Conservation (phyloP, 2,113 vertebrate genomes). For the Gallinago paraguaiae region DNA sequence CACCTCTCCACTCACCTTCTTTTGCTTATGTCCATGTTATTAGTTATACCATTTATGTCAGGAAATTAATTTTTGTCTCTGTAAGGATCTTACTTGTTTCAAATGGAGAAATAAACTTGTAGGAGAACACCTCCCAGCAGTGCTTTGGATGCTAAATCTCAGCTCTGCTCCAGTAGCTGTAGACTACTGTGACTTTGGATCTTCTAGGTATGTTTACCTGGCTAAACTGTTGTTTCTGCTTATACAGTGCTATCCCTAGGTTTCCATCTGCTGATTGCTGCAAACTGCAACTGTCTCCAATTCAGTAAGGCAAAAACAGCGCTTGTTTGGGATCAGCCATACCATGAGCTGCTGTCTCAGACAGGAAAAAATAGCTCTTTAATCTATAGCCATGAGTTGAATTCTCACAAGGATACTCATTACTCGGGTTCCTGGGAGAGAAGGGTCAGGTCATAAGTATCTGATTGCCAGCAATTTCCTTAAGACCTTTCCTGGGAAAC, state of each 20-base stretch:
- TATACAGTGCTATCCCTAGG: background rate
- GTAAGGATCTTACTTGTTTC: background rate
- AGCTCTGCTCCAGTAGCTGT: background rate
- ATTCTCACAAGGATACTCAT: conserved; percentile 56
- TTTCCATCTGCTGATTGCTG: background rate
- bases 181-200: background rate
- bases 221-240: background rate
- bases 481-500: conserved; percentile 4
- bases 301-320: background rate
- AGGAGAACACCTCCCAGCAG: background rate
- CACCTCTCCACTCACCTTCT: background rate
- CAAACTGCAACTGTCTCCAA: background rate
- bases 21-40: background rate
- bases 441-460: conserved; percentile 44
- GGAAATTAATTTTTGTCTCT: background rate
- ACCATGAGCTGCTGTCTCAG: background rate
- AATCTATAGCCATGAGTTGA: conserved; percentile 11
- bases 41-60: background rate
- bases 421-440: conserved; percentile 29
- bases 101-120: background rate
- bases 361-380: background rate
- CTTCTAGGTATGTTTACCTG: background rate
- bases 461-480: conserved; percentile 59
- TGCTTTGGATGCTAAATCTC: background rate
- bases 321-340: background rate